These are phyloP conservation scores for Poecilia velifera DNA, from an alignment of 2,797 vertebrate species.

Conservation along the genomic window DNA sequence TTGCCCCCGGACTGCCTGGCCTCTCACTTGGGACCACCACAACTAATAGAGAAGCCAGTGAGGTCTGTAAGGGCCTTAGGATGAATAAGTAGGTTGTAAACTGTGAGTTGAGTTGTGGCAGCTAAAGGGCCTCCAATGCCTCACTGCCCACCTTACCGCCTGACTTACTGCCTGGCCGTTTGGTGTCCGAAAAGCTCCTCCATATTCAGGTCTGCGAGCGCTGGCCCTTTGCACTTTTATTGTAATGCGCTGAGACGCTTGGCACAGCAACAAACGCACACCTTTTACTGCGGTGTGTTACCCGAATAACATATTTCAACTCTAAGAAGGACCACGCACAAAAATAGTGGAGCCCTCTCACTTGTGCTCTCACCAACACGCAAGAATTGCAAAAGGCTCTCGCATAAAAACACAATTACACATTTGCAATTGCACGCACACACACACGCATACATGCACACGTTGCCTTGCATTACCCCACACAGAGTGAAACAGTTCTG, in stretches of 20 bases:
- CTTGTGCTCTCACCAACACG: constrained; percentile 50
- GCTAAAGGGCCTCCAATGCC: constrained; percentile 74
- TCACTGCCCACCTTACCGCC: constrained; percentile 68
- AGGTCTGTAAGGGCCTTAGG: constrained; percentile 67
- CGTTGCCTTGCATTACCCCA: constrained; percentile 61
- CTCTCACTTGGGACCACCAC: constrained; percentile 71
- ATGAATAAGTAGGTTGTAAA: constrained; percentile 79
- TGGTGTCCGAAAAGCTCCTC: constrained; percentile 66
- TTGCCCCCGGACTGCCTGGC: constrained; percentile 67
- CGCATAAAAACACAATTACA: constrained; percentile 61
- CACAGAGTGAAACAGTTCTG: constrained; percentile 78
- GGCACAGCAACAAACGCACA: constrained; percentile 69
- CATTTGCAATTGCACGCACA: neutral
- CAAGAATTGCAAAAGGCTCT: constrained; percentile 57
- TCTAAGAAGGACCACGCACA: constrained; percentile 56
- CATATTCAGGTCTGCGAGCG: constrained; percentile 64
- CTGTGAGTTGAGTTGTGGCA: constrained; percentile 74
- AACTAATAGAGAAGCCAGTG: constrained; percentile 77
- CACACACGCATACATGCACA: constrained; percentile 14
- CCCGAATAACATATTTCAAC: constrained; percentile 72
- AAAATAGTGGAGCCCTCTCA: constrained; percentile 64
- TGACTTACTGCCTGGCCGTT: constrained; percentile 72
- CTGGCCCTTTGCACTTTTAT: constrained; percentile 75
- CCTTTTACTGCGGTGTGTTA: constrained; percentile 62
- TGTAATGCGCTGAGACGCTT: constrained; percentile 71